Percentiles rank a stretch among this genome's conserved stretches.
phyloP scores from a whole-genome alignment of 2,888 invertebrate genomes.

The Smittia sp. region DNA sequence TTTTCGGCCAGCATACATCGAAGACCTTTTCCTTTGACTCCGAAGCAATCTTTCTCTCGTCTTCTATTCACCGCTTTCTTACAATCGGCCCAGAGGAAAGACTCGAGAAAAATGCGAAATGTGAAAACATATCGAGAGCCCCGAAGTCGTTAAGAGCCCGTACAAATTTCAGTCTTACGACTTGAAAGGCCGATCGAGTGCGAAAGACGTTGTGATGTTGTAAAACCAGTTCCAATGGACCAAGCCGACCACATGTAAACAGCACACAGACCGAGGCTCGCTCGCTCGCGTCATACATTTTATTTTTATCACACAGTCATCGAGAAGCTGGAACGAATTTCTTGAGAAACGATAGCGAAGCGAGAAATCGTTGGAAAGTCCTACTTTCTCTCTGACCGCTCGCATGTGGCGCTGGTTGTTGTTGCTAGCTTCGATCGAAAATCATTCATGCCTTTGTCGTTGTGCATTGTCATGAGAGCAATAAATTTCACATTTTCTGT shows the following conservation, averaged over 20 bases:
- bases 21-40: background rate
- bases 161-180: conserved; percentile 19
- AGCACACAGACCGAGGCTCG: background rate
- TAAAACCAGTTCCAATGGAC: background rate
- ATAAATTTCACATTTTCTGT: background rate
- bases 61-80: background rate
- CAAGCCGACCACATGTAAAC: conserved; percentile 6
- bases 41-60: background rate
- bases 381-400: conserved; percentile 35
- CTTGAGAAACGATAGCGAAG: background rate
- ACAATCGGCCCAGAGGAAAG: background rate
- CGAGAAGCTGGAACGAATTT: conserved; percentile 23
- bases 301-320: conserved; percentile 23
- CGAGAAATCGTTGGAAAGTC: conserved; percentile 32
- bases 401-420: background rate
- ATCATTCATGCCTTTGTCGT: background rate
- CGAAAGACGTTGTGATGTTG: background rate
- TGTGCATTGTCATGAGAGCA: conserved; percentile 9
- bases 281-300: conserved; percentile 7
- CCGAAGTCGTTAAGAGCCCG: background rate
- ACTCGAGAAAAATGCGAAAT: conserved; percentile 6
- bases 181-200: conserved; percentile 17
- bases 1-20: background rate
- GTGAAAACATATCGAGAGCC: background rate
- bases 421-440: conserved; percentile 1